A percentile compares a stretch with the other conserved stretches of the same genome.
phyloP scores from a whole-genome alignment of 1,140 invertebrate genomes.

The Tetramorium alpestre region DNA sequence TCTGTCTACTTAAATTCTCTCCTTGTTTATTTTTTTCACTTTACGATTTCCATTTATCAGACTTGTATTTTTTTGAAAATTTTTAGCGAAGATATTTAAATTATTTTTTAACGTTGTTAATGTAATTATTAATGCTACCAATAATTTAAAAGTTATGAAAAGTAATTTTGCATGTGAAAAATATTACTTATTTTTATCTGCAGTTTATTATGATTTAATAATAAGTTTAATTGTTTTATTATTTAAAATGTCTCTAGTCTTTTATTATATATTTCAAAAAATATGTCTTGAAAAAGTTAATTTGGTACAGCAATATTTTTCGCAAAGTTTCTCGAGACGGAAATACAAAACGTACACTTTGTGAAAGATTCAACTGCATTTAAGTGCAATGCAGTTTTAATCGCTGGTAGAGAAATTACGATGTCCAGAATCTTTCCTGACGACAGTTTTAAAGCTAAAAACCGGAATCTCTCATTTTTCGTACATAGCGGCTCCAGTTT shows the following conservation, averaged over 20 bases:
- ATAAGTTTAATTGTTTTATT: neutral
- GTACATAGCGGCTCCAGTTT: neutral
- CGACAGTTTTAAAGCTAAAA: slow-evolving; percentile 22
- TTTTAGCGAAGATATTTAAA: neutral
- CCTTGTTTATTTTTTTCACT: slow-evolving; percentile 8
- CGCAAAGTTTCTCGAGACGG: neutral
- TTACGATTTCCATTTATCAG: neutral
- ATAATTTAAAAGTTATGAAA: neutral
- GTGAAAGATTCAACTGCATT: neutral
- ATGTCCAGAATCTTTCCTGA: slow-evolving; percentile 1
- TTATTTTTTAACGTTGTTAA: neutral
- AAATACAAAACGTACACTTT: neutral
- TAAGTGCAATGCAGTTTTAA: slow-evolving; percentile 10
- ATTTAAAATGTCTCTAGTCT: neutral
- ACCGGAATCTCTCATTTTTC: neutral
- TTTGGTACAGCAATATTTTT: neutral
- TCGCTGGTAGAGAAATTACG: neutral
- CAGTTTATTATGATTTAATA: neutral
- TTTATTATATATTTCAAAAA: neutral
- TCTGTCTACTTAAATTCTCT: neutral
- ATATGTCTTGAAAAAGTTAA: neutral
- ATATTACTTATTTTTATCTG: neutral
- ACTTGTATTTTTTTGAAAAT: neutral
- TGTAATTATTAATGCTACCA: neutral
- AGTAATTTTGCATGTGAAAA: neutral